phyloP scores from a whole-genome alignment of 1,140 invertebrate species.

The Akabosia matsudoensis region DNA sequence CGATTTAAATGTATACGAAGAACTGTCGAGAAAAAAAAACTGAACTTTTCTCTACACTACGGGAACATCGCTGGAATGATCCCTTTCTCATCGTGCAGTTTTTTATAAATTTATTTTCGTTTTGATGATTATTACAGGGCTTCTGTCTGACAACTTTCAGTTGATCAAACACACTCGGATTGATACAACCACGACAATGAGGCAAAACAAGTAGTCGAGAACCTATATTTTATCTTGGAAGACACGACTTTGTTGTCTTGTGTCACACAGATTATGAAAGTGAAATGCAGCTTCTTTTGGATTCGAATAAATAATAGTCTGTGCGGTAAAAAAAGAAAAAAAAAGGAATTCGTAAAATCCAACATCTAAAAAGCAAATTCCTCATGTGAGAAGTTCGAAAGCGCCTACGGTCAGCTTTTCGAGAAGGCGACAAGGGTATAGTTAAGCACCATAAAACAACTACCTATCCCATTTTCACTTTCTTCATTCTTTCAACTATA shows the following conservation, averaged over 20 bases:
- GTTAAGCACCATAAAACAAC: not conserved
- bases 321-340: too few relatives aligned
- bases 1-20: conserved; percentile 11
- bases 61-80: not conserved
- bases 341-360: too few relatives aligned
- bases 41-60: not conserved
- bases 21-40: not conserved
- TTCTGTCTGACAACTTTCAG: conserved; percentile 9
- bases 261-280: conserved; percentile 1
- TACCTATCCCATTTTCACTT: not conserved
- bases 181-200: not conserved
- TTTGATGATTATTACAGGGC: conserved; percentile 9
- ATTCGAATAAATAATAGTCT: too few relatives aligned
- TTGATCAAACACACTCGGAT: not conserved
- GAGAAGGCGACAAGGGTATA: not conserved
- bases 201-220: not conserved
- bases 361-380: too few relatives aligned
- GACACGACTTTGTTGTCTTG: not conserved
- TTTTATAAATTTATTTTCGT: not conserved
- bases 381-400: too few relatives aligned
- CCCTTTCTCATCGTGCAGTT: not conserved
- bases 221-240: not conserved
- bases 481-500: too few relatives aligned
- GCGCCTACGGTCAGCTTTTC: too few relatives aligned
- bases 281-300: too few relatives aligned